Evolutionary conservation across 2,113 vertebrate genomes (phyloP), one percentile per base, ranked within the genome.

Genomic region (Sebastes fasciatus): DNA sequence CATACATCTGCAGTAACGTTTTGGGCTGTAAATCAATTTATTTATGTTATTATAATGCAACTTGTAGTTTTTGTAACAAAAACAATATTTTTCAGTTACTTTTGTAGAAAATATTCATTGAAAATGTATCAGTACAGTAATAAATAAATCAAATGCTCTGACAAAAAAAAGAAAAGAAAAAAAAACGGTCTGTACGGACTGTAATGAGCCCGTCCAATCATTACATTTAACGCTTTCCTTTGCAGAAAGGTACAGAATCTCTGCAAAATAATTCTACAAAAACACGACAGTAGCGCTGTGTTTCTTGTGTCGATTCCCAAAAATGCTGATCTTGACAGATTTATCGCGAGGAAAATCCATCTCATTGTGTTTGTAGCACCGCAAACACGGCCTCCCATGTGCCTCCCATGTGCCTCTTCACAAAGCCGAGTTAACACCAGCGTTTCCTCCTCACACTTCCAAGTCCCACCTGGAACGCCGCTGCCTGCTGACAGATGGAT

Each of bases 371-470:
- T 84, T 69, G 11, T 43, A 43, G 14, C 0, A 6, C 21, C 21
- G 8, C 23, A 42, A 54, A 77, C 66, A 13, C 45, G n/a, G 52
- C 4, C 19, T 86, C 84, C 79, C 77, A 19, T 8, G 49, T 43
- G 57, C 4, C 62, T 83, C 63, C 79, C 77, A 19, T 8, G 49
- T 43, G 52, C 4, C 62, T 83, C 63, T 14, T 89, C 16, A 61
- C 45, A 21, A 81, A 83, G 14, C 26, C 34, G 45, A 74, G 34
- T 60, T 6, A 73, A 64, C 60, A 61, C 42, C 19, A 54, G 51
- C 1, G 45, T 77, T 92, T 91, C 91, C 88, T 83, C 57, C 23
- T 16, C 3, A 0, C 66, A 55, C 62, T 26, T 77, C 40, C 55
- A 23, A 21, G 49, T 77, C 26, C 70, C 34, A 79, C 86, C 69